A percentile compares a stretch with the other conserved stretches of the same genome.
Conservation (phyloP, 2,113 vertebrate genomes). For the Scophthalmus maximus region DNA sequence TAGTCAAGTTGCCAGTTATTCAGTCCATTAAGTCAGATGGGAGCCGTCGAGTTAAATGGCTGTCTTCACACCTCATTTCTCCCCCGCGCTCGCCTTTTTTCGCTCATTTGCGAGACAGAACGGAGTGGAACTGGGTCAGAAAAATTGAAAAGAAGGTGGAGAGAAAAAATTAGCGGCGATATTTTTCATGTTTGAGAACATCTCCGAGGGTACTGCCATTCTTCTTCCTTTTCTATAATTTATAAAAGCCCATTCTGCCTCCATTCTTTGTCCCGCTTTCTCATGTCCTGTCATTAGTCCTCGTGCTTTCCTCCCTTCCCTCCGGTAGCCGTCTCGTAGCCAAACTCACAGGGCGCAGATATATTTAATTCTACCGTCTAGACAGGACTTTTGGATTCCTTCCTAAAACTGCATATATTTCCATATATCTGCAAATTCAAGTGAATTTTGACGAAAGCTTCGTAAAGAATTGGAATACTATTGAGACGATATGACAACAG, state of each 20-base stretch:
- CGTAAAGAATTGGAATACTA: too few relatives aligned
- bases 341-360: neutral
- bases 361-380: neutral
- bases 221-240: neutral
- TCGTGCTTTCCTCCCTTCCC: neutral
- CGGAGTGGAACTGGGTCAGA: slow-evolving; percentile 21
- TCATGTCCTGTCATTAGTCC: neutral
- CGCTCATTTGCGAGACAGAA: slow-evolving; percentile 38
- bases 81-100: slow-evolving; percentile 13
- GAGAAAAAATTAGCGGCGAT: neutral
- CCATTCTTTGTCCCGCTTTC: neutral
- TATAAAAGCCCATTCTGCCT: neutral
- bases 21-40: slow-evolving; percentile 68
- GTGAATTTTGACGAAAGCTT: too few relatives aligned
- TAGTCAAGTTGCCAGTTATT: slow-evolving; percentile 67
- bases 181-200: slow-evolving; percentile 9
- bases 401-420: neutral
- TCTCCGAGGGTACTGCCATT: neutral
- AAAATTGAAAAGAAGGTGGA: slow-evolving; percentile 23
- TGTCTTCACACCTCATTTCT: slow-evolving; percentile 69
- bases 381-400: neutral
- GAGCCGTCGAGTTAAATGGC: slow-evolving; percentile 57
- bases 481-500: too few relatives aligned
- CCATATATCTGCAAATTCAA: neutral
- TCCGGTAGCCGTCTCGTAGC: neutral